Evolutionary conservation across 2,797 vertebrate genomes (phyloP).

Genomic region (Dicrostonyx torquatus): DNA sequence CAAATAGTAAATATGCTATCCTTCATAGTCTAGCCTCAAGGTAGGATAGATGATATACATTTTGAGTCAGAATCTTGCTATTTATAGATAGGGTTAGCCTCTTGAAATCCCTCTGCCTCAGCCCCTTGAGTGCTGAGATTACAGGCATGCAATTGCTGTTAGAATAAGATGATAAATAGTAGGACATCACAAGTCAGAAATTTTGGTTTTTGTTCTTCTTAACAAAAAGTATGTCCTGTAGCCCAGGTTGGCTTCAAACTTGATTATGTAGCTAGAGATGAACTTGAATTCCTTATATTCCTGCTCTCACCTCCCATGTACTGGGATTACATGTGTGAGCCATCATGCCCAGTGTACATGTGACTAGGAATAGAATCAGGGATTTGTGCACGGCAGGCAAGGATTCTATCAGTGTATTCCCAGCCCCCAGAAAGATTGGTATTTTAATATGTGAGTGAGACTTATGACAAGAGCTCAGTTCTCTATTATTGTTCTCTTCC

Average conservation of each 20-base stretch:
- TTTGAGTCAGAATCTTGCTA: background rate
- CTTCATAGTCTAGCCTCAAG: background rate
- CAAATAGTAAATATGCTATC: background rate
- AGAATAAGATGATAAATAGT: background rate
- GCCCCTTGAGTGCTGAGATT: background rate
- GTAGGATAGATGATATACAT: background rate
- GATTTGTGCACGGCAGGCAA: background rate
- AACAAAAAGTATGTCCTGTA: background rate
- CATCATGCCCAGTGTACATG: background rate
- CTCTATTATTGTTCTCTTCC: background rate
- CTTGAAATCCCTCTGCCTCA: background rate
- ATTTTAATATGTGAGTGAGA: background rate
- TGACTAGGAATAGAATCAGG: background rate
- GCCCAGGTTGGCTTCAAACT: background rate
- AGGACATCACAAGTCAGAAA: background rate
- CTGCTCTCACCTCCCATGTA: background rate
- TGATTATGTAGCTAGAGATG: background rate
- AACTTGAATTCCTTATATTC: background rate
- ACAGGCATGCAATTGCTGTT: background rate
- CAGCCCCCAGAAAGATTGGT: background rate
- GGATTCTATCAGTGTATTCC: background rate
- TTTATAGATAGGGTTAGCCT: background rate
- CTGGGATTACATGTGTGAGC: background rate
- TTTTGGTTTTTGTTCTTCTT: background rate
- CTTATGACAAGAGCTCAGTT: background rate